Conservation (phyloP, 2,888 invertebrate species). For the Agriopis marginaria region DNA sequence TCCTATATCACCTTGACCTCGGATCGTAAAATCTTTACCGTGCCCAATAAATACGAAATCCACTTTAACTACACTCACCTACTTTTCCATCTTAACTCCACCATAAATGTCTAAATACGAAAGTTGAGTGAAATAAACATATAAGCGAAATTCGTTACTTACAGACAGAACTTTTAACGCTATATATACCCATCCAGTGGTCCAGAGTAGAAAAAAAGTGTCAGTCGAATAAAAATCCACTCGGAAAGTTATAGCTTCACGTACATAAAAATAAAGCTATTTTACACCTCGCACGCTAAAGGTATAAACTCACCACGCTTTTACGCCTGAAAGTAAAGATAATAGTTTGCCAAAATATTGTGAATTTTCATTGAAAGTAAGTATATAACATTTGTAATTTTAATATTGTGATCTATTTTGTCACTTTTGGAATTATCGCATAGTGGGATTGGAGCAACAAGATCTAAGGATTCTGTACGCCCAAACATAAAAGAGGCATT, state of each 20-base stretch:
- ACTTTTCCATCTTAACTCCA: conserved; percentile 51
- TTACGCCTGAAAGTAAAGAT: not conserved
- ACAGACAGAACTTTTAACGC: conserved; percentile 49
- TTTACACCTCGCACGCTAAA: conserved; percentile 73
- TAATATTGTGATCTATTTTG: not conserved
- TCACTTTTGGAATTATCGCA: not conserved
- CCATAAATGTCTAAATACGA: conserved; percentile 57
- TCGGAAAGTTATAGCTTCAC: conserved; percentile 71
- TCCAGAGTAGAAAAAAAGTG: conserved; percentile 58
- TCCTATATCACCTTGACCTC: conserved; percentile 29
- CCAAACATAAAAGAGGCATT: conserved; percentile 69
- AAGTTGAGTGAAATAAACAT: conserved; percentile 54
- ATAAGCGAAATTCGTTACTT: conserved; percentile 58
- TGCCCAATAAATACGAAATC: conserved; percentile 55
- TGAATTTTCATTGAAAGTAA: not conserved
- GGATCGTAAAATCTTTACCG: conserved; percentile 48
- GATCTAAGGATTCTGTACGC: conserved; percentile 75
- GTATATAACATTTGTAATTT: not conserved
- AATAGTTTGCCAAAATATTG: not conserved
- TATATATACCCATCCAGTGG: conserved; percentile 17
- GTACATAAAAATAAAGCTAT: conserved; percentile 79
- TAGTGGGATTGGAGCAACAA: conserved; percentile 24
- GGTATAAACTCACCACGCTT: conserved; percentile 26
- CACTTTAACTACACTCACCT: conserved; percentile 55
- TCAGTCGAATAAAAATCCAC: conserved; percentile 74